Percentiles rank a stretch among this genome's conserved stretches.
Conservation (phyloP, 2,888 invertebrate species). For the Pyrochroa serraticornis region DNA sequence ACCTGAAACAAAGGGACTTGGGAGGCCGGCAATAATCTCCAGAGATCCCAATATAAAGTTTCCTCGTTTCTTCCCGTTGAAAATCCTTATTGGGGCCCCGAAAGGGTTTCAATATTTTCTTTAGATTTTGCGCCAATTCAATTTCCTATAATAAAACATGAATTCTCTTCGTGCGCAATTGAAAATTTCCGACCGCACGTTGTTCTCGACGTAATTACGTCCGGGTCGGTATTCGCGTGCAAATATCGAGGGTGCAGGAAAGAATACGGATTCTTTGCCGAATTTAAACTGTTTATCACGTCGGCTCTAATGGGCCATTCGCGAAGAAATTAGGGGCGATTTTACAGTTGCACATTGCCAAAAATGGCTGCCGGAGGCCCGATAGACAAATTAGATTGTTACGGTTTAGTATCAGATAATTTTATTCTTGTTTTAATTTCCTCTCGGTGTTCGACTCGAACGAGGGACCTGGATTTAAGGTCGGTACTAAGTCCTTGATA, state of each 20-base stretch:
- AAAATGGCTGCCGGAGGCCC: slow-evolving; percentile 26
- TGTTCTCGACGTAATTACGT: slow-evolving; percentile 13
- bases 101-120: slow-evolving; percentile 41
- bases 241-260: slow-evolving; percentile 3
- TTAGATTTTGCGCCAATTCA: slow-evolving; percentile 42
- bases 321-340: slow-evolving; percentile 38
- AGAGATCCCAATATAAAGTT: slow-evolving; percentile 19
- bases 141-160: slow-evolving; percentile 43
- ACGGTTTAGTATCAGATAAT: slow-evolving; percentile 35
- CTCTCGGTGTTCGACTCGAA: slow-evolving; percentile 8
- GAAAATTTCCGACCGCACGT: background rate
- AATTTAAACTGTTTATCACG: slow-evolving; percentile 36
- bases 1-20: slow-evolving; percentile 14
- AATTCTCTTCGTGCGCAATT: slow-evolving; percentile 17
- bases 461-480: slow-evolving; percentile 6
- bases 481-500: slow-evolving; percentile 10
- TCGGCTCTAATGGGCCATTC: slow-evolving; percentile 42
- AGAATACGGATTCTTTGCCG: slow-evolving; percentile 15
- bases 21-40: slow-evolving; percentile 12
- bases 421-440: slow-evolving; percentile 25
- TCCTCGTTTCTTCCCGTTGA: slow-evolving; percentile 16
- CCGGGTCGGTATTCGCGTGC: slow-evolving; percentile 13
- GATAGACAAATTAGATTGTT: slow-evolving; percentile 41
- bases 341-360: slow-evolving; percentile 36
- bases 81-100: slow-evolving; percentile 27